phyloP scores from a whole-genome alignment of 2,797 vertebrate genomes.

The Poecilia gillii region DNA sequence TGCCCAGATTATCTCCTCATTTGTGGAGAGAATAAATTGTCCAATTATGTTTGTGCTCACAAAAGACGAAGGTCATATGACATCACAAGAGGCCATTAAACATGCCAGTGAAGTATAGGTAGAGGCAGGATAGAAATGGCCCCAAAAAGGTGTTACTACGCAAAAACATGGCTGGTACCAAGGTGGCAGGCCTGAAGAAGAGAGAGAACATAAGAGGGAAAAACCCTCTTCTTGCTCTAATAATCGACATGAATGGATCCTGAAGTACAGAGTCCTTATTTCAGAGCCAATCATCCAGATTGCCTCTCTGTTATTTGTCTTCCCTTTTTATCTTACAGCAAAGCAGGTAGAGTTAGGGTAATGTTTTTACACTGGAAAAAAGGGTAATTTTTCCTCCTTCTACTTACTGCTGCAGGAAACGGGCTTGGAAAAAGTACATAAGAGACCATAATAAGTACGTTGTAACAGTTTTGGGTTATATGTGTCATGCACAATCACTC shows the following conservation, averaged over 20 bases:
- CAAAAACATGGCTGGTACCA: constrained; percentile 61
- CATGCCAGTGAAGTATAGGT: not conserved
- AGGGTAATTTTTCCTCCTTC: constrained; percentile 27
- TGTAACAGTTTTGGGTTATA: constrained; percentile 14
- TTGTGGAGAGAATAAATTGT: constrained; percentile 51
- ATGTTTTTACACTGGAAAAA: constrained; percentile 25
- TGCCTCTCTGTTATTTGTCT: constrained; percentile 5
- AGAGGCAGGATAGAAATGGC: constrained; percentile 20
- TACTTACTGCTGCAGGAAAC: constrained; percentile 11
- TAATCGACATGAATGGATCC: constrained; percentile 26
- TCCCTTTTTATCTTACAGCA: not conserved
- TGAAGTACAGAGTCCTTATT: constrained; percentile 26
- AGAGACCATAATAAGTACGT: constrained; percentile 5
- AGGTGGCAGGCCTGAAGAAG: constrained; percentile 49
- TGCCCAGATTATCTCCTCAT: constrained; percentile 48
- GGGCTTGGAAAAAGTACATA: constrained; percentile 24
- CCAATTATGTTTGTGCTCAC: constrained; percentile 39
- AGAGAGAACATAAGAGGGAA: constrained; percentile 30
- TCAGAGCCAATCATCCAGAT: constrained; percentile 54
- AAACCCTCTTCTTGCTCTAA: constrained; percentile 39
- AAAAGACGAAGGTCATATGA: constrained; percentile 11
- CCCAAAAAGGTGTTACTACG: constrained; percentile 40
- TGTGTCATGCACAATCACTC: constrained; percentile 15
- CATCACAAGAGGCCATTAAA: constrained; percentile 9
- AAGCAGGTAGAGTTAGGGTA: constrained; percentile 13